Conservation (phyloP, 1,140 invertebrate species). For the Plectrocnemia conspersa region DNA sequence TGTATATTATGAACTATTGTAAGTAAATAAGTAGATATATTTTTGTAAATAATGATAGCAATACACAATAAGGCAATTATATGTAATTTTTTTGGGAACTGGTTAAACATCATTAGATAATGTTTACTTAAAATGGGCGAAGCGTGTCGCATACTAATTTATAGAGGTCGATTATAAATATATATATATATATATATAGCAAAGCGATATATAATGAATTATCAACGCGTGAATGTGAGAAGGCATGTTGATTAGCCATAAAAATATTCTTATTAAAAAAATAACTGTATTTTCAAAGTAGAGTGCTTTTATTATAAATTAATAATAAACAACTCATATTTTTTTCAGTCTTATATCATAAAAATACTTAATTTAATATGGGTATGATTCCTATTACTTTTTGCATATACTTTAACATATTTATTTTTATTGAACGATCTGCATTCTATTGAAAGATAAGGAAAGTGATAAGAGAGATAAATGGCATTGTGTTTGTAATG, state of each 20-base stretch:
- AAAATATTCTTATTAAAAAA: constrained; percentile 10
- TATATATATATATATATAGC: constrained; percentile 22
- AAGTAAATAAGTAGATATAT: constrained; percentile 32
- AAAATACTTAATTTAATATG: too few species aligned
- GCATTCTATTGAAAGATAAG: too few species aligned
- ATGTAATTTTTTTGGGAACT: constrained; percentile 31
- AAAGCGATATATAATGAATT: constrained; percentile 16
- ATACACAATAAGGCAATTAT: constrained; percentile 28
- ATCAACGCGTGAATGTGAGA: constrained; percentile 1
- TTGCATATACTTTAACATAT: too few species aligned
- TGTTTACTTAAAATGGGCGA: constrained; percentile 28
- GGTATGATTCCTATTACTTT: too few species aligned
- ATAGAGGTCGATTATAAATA: constrained; percentile 21
- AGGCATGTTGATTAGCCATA: constrained; percentile 20
- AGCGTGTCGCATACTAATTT: constrained; percentile 13
- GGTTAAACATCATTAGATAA: constrained; percentile 34
- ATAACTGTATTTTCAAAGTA: constrained; percentile 18
- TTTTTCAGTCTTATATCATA: too few species aligned
- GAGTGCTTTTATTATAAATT: constrained; percentile 13
- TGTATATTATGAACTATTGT: constrained; percentile 19
- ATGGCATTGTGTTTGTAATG: too few species aligned
- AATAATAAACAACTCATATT: too few species aligned
- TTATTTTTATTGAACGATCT: too few species aligned
- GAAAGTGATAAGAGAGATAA: too few species aligned
- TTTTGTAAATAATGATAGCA: constrained; percentile 36